Evolutionary conservation across 1,140 invertebrate species (phyloP), one percentile per base, ranked within the genome.

Genomic region (Plectus sambesii): DNA sequence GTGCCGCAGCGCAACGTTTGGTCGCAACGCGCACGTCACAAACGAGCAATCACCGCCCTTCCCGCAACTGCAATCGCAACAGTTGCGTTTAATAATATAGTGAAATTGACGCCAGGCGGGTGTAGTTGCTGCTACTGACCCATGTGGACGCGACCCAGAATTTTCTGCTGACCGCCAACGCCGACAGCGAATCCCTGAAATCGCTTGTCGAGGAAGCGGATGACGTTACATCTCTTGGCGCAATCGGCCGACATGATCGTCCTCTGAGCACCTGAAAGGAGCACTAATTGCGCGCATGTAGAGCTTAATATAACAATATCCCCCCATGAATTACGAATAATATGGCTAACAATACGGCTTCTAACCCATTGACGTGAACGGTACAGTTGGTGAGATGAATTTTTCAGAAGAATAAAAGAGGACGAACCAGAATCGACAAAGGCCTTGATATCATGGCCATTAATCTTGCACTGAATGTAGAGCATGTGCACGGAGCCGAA

Each of bases 341-440:
- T n/a, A n/a, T n/a, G n/a, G n/a, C n/a, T n/a, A n/a, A n/a, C n/a
- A n/a, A n/a, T n/a, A n/a, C n/a, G n/a, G n/a, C n/a, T n/a, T n/a
- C n/a, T n/a, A n/a, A n/a, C n/a, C n/a, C n/a, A n/a, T n/a, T n/a
- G n/a, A n/a, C n/a, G n/a, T n/a, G n/a, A n/a, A n/a, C n/a, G n/a
- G n/a, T n/a, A n/a, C n/a, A n/a, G n/a, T n/a, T n/a, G n/a, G n/a
- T n/a, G n/a, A n/a, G n/a, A n/a, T n/a, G n/a, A n/a, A n/a, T n/a
- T n/a, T n/a, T n/a, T n/a, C n/a, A n/a, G n/a, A n/a, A n/a, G n/a
- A n/a, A n/a, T n/a, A n/a, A n/a, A n/a, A n/a, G n/a, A n/a, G n/a
- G n/a, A n/a, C n/a, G n/a, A n/a, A 82, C 83, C 83, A 56, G 88
- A 94, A 73, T 97, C 90, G 52, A 97, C 90, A 72, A 97, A 97